Evolutionary conservation across 92 coral and sea anemone genomes (phyloP), one percentile per base, ranked within the genome.

Genomic region (Bergia sp.): DNA sequence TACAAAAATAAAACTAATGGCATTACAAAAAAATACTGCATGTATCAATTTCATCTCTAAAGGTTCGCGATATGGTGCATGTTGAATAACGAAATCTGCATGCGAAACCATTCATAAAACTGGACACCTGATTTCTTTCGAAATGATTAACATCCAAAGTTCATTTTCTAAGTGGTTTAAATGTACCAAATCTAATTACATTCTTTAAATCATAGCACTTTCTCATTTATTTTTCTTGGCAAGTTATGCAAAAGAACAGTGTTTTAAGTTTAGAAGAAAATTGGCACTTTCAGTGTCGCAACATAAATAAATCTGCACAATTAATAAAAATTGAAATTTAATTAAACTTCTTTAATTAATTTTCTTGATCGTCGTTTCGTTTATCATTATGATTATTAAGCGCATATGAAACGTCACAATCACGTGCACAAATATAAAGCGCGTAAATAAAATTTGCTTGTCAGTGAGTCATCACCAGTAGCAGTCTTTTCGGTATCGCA

Each of bases 301-400:
- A 40, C 65, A 79, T 79, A 45, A 79, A 79, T 47, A 78, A 49
- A 42, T 5, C 53, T 76, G 80, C 57, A 16, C 12, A 76, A 40
- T 15, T 29, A 47, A 49, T 23, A 29, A 49, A 55, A 50, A 44
- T 50, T 47, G 4, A 9, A 23, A 78, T 43, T 43, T 78, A 64
- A 64, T 78, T 78, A 78, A 47, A 10, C 29, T 29, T 29, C 29
- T 29, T 29, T 79, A 79, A 15, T 73, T 3, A 29, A 1, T 42
- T 79, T 47, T 45, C 58, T 45, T 65, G 82, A 79, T 79, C 82
- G 66, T 79, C 82, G 82, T 79, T 53, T 29, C 29, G 29, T 29
- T 29, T 29, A 29, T 29, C 29, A 76, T 39, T 41, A 0, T 4
- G 45, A 73, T 36, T 12, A 73, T 20, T 4, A 38, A 73, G 77